Percentiles rank a stretch among this genome's conserved stretches.
Conservation (phyloP, 2,113 vertebrate genomes). For the Globicephala melas region DNA sequence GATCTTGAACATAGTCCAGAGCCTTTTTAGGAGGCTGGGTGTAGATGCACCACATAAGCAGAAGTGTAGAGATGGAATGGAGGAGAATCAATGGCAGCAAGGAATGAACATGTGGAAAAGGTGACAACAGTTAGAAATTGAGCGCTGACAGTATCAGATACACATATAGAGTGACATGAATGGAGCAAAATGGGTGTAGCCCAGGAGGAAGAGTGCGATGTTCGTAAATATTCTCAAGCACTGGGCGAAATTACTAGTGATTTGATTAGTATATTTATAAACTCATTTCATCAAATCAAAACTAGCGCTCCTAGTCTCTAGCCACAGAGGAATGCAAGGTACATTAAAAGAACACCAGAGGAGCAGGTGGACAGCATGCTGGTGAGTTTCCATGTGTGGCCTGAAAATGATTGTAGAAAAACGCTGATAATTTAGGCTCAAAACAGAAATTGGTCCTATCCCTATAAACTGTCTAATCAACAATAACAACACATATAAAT, state of each 20-base stretch:
- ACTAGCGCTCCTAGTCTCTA: conserved; percentile 46
- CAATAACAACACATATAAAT: neutral
- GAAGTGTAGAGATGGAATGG: conserved; percentile 91
- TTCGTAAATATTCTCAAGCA: conserved; percentile 38
- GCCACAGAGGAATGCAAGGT: conserved; percentile 35
- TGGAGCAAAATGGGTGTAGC: conserved; percentile 55
- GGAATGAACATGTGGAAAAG: conserved; percentile 92
- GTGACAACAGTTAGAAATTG: conserved; percentile 92
- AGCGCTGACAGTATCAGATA: conserved; percentile 75
- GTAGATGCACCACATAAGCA: conserved; percentile 87
- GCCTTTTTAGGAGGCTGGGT: conserved; percentile 99
- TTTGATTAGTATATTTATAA: conserved; percentile 43
- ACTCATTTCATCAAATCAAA: conserved; percentile 1
- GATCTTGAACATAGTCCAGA: conserved; percentile 99
- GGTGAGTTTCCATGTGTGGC: conserved; percentile 42
- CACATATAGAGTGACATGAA: conserved; percentile 75
- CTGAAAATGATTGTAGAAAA: neutral
- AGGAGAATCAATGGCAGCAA: conserved; percentile 93
- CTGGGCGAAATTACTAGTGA: conserved; percentile 62
- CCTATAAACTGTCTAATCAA: neutral
- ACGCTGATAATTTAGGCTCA: conserved; percentile 6
- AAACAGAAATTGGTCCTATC: neutral
- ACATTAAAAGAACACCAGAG: conserved; percentile 29
- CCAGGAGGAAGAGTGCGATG: conserved; percentile 64
- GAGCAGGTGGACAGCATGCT: conserved; percentile 8